Evolutionary conservation across 2,888 invertebrate species (phyloP), one percentile per base, ranked within the genome.

Genomic region (Spodoptera exigua): DNA sequence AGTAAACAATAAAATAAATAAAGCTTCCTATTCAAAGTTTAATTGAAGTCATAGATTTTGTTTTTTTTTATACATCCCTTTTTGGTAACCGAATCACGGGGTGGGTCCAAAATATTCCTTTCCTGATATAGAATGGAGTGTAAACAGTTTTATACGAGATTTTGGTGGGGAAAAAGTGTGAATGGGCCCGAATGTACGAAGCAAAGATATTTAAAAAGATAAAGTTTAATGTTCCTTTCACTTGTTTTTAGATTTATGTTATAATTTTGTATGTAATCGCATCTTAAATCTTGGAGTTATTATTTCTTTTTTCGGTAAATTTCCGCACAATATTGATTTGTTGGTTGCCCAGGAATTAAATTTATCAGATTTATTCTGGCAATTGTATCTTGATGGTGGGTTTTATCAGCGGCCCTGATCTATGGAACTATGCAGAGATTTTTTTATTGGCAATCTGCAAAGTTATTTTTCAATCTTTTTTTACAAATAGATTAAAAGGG

Each of bases 71-170:
- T 52, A 32, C 12, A 18, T 60, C 69, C 47, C 41, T 21, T 9
- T 58, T 63, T 37, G 40, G 9, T 37, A 34, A 27, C 43, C 57
- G 66, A 48, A 43, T 34, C 44, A 47, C 46, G 48, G 39, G 45
- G 46, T 34, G 32, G 27, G 17, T 35, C 34, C 46, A 14, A 18
- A 54, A 55, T 57, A 60, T 58, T 52, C 43, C 51, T 52, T 44
- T 41, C 44, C 52, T 32, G 40, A 51, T 58, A 63, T 54, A 61
- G 54, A 72, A 71, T 75, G 59, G 43, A 55, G 68, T 68, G 76
- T 52, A 64, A 75, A 72, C 54, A 74, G 56, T 68, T 64, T 64
- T 40, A 45, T 60, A 56, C 17, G 53, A 13, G 27, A 36, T 57
- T 52, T 52, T 41, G 35, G 39, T 52, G 52, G 44, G 66, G 66